A percentile compares a stretch with the other conserved stretches of the same genome.
Evolutionary conservation across 2,888 invertebrate species (phyloP).

Genomic region (Digitonthophagus gazella): DNA sequence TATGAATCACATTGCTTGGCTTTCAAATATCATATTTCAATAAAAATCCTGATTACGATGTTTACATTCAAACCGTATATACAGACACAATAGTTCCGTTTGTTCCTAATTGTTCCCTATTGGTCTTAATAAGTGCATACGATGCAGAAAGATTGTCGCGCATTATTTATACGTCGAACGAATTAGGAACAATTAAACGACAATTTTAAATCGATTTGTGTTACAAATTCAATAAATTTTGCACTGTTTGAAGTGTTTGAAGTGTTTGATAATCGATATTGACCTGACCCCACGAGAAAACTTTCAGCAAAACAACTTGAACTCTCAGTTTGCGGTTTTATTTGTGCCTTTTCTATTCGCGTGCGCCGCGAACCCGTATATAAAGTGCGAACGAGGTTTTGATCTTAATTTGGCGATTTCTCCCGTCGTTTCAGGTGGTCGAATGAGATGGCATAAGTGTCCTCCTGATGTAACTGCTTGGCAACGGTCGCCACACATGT

Average conservation of each 20-base stretch:
- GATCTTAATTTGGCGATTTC: slow-evolving; percentile 19
- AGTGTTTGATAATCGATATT: background rate
- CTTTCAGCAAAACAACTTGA: background rate
- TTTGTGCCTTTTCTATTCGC: too few species aligned
- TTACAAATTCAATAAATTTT: background rate
- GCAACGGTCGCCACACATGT: slow-evolving; percentile 27
- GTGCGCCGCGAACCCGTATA: background rate
- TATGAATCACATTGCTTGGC: too few species aligned
- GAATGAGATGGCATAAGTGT: slow-evolving; percentile 24
- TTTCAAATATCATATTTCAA: too few species aligned
- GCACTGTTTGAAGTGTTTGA: background rate
- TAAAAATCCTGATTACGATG: too few species aligned
- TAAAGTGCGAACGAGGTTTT: background rate
- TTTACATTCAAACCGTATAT: too few species aligned
- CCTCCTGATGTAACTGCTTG: slow-evolving; percentile 26
- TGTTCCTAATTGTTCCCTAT: background rate
- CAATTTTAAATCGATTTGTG: background rate
- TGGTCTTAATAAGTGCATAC: background rate
- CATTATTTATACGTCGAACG: too few species aligned
- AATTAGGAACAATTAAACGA: background rate
- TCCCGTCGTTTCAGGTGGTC: slow-evolving; percentile 23
- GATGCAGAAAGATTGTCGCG: background rate
- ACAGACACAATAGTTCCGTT: too few species aligned
- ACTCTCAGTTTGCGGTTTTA: background rate
- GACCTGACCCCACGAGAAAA: slow-evolving; percentile 3